Evolutionary conservation across 2,888 invertebrate species (phyloP).

Genomic region (Brenthis daphne): DNA sequence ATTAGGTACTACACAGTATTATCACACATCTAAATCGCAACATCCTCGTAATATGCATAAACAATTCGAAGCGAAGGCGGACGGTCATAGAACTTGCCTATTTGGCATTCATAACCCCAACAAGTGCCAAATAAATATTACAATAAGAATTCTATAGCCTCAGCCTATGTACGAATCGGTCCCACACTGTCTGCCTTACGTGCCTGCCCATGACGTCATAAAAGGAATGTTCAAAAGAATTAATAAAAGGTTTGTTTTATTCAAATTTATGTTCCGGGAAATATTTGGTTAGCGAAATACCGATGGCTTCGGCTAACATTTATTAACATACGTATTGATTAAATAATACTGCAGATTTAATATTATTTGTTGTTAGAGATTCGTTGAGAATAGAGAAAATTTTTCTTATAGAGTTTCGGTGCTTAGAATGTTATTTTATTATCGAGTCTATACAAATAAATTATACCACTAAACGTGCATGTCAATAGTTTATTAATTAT

Average conservation of each 20-base stretch:
- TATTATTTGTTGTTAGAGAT: too few relatives aligned
- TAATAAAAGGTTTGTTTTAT: slow-evolving; percentile 31
- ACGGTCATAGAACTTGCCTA: slow-evolving; percentile 75
- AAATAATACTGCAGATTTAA: too few relatives aligned
- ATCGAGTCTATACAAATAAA: slow-evolving; percentile 15
- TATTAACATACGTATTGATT: not conserved
- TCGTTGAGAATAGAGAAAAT: too few relatives aligned
- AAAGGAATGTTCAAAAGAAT: slow-evolving; percentile 40
- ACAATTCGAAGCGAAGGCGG: slow-evolving; percentile 39
- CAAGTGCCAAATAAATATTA: slow-evolving; percentile 76
- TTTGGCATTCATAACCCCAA: slow-evolving; percentile 71
- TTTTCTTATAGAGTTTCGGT: too few relatives aligned
- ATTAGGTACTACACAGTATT: slow-evolving; percentile 43
- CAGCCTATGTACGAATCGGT: slow-evolving; percentile 59
- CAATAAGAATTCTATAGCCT: slow-evolving; percentile 70
- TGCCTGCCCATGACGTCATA: slow-evolving; percentile 58
- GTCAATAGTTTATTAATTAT: slow-evolving; percentile 37
- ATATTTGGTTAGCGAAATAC: slow-evolving; percentile 9
- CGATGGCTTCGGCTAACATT: not conserved
- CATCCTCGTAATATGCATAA: slow-evolving; percentile 40
- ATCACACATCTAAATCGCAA: slow-evolving; percentile 43
- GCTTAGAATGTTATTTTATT: not conserved
- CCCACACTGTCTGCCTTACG: slow-evolving; percentile 74
- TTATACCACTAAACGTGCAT: slow-evolving; percentile 28
- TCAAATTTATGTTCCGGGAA: slow-evolving; percentile 32